These are phyloP conservation scores for Origma solitaria DNA, from an alignment of 2,113 vertebrate species.

Conservation along the genomic window DNA sequence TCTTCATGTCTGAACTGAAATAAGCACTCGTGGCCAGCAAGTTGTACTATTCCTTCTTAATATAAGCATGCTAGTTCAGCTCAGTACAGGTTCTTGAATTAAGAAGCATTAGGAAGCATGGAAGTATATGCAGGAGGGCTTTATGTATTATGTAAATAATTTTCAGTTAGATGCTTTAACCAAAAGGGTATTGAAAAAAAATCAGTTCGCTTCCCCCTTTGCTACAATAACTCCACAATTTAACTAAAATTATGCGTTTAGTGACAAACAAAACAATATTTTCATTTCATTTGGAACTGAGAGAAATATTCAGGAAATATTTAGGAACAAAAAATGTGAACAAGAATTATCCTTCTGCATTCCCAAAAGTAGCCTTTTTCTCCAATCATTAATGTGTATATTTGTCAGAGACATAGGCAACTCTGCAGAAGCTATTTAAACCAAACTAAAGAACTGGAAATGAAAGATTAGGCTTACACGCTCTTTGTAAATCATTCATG, in stretches of 20 bases:
- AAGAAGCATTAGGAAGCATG: neutral
- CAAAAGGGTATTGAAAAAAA: neutral
- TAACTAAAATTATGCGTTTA: neutral
- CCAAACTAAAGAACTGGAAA: neutral
- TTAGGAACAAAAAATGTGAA: neutral
- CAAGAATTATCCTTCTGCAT: neutral
- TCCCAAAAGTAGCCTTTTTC: neutral
- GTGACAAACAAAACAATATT: neutral
- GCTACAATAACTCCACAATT: neutral
- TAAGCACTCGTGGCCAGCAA: neutral
- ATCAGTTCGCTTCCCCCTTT: neutral
- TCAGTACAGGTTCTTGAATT: neutral
- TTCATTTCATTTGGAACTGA: neutral
- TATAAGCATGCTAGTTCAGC: neutral
- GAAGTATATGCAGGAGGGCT: neutral
- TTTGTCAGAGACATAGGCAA: neutral
- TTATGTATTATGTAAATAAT: neutral
- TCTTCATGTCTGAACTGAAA: neutral
- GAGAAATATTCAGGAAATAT: neutral
- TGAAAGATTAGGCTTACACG: neutral
- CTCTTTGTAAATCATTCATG: constrained; percentile 37
- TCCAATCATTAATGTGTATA: neutral
- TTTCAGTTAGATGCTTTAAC: neutral
- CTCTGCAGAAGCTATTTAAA: constrained; percentile 7
- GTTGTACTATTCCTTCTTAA: neutral